phyloP scores from a whole-genome alignment of 2,888 invertebrate genomes.

The Volucella bombylans region DNA sequence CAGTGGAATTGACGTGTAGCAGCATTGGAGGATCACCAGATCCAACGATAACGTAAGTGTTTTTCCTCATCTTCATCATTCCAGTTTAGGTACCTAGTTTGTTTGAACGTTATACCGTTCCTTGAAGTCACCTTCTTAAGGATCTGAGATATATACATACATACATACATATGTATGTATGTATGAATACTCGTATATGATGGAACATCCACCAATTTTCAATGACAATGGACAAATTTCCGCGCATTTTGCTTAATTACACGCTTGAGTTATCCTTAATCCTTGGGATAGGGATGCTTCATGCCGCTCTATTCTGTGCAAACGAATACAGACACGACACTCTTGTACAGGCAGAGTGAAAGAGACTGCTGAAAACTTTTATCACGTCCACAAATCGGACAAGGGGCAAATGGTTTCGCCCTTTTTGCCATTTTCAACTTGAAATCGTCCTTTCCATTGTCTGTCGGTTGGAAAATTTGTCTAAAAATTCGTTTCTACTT shows the following conservation, averaged over 20 bases:
- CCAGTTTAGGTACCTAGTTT: too few species aligned
- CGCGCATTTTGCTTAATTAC: conserved; percentile 60
- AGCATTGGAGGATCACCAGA: conserved; percentile 95
- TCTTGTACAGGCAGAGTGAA: background rate
- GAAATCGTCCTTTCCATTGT: conserved; percentile 1
- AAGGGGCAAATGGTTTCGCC: conserved; percentile 50
- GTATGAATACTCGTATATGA: too few species aligned
- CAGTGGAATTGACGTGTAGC: conserved; percentile 90
- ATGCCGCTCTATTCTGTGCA: background rate
- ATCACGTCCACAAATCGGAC: conserved; percentile 60
- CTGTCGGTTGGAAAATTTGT: conserved; percentile 10
- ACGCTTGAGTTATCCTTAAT: conserved; percentile 42
- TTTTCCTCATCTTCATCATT: background rate
- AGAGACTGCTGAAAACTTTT: conserved; percentile 50
- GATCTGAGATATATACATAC: too few species aligned
- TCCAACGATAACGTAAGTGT: conserved; percentile 88
- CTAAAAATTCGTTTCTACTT: conserved; percentile 12
- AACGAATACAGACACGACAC: conserved; percentile 5
- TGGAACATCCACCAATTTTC: conserved; percentile 8
- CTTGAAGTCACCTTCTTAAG: too few species aligned
- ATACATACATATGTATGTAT: too few species aligned
- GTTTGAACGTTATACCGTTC: too few species aligned
- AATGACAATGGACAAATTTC: conserved; percentile 44
- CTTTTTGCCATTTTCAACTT: conserved; percentile 58
- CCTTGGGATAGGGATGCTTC: background rate